A percentile compares a stretch with the other conserved stretches of the same genome.
Evolutionary conservation across 2,113 vertebrate species (phyloP).

Genomic region (Sprattus sprattus): DNA sequence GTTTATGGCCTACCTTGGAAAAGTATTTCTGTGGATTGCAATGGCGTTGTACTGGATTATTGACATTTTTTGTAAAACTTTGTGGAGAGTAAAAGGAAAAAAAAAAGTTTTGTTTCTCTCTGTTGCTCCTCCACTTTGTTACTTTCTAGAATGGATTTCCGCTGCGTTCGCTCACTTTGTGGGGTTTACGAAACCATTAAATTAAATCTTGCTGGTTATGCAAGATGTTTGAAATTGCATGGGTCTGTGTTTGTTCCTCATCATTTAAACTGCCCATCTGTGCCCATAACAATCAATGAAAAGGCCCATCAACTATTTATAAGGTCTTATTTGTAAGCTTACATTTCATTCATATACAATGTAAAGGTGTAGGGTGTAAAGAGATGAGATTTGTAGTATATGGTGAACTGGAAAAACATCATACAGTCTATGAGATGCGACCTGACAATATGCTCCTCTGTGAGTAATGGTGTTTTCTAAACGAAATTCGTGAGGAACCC

Average conservation of each 20-base stretch:
- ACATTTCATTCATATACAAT: background rate
- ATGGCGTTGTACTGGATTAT: conserved; percentile 64
- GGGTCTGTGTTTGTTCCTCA: background rate
- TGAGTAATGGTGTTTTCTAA: too few species aligned
- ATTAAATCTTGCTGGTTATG: conserved; percentile 64
- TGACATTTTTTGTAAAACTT: conserved; percentile 61
- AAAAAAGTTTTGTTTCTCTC: conserved; percentile 55
- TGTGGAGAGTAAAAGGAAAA: conserved; percentile 55
- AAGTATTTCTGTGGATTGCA: conserved; percentile 64
- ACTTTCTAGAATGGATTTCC: conserved; percentile 42
- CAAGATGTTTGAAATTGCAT: conserved; percentile 42
- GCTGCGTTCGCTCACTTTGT: conserved; percentile 57
- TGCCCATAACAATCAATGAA: background rate
- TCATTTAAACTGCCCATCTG: background rate
- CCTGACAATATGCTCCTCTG: too few species aligned
- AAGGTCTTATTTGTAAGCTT: background rate
- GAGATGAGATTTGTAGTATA: too few species aligned
- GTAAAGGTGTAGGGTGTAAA: background rate
- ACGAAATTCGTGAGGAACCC: too few species aligned
- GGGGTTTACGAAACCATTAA: conserved; percentile 62
- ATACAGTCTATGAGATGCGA: too few species aligned
- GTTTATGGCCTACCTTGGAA: conserved; percentile 59
- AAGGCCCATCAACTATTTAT: too few species aligned
- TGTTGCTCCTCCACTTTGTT: conserved; percentile 56
- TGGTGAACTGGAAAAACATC: too few species aligned